Conservation (phyloP, 2,888 invertebrate genomes). For the Halictus quadricinctus region DNA sequence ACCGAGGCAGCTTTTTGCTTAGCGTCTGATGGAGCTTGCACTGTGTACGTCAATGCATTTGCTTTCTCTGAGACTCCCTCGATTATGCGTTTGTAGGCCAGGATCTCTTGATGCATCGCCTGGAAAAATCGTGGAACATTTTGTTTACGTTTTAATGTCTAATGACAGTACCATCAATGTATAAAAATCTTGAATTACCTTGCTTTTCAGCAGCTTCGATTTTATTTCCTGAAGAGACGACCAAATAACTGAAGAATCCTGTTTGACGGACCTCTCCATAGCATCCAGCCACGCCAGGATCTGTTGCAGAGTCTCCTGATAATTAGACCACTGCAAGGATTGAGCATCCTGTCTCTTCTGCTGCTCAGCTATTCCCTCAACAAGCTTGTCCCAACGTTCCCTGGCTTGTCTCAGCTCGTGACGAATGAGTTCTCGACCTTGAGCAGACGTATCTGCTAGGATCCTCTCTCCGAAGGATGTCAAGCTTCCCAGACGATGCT, state of each 20-base stretch:
- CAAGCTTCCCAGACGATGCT: conserved; percentile 89
- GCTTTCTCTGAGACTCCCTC: conserved; percentile 96
- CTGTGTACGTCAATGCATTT: conserved; percentile 84
- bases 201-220: conserved; percentile 92
- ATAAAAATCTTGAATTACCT: conserved; percentile 80
- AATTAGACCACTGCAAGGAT: conserved; percentile 91
- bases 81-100: conserved; percentile 94
- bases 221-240: conserved; percentile 93
- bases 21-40: conserved; percentile 85
- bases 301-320: conserved; percentile 93
- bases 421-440: conserved; percentile 94
- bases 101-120: conserved; percentile 93
- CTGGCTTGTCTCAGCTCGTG: conserved; percentile 91
- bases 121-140: conserved; percentile 67
- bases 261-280: conserved; percentile 90
- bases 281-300: conserved; percentile 93
- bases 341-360: conserved; percentile 94
- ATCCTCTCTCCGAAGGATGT: conserved; percentile 93
- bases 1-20: conserved; percentile 88
- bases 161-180: background rate
- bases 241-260: conserved; percentile 88
- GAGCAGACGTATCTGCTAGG: conserved; percentile 95
- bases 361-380: conserved; percentile 91
- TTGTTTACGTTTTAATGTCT: background rate
- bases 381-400: conserved; percentile 94